Conservation (phyloP, 2,113 vertebrate genomes). For the Bolborhynchus lineola region DNA sequence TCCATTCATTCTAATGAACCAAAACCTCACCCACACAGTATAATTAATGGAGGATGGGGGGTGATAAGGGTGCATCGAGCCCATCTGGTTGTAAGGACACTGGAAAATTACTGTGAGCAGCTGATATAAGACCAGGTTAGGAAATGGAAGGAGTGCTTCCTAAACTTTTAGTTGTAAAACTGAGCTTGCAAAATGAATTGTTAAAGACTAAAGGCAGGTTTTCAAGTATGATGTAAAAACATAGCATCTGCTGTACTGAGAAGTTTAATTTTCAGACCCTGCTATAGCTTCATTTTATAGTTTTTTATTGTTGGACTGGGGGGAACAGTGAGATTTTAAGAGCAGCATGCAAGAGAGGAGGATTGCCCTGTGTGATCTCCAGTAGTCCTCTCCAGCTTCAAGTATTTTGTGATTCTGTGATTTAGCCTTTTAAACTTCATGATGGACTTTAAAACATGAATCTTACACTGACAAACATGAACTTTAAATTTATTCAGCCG, state of each 20-base stretch:
- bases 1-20: neutral
- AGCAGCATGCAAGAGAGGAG: neutral
- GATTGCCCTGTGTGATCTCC: neutral
- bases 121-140: fast-evolving
- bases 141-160: neutral
- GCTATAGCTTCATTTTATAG: neutral
- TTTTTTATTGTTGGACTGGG: neutral
- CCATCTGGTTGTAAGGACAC: neutral
- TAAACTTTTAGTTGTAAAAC: neutral
- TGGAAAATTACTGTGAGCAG: neutral
- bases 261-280: neutral
- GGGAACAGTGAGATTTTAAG: neutral
- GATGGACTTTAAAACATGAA: neutral
- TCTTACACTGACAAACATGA: neutral
- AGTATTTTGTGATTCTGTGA: neutral
- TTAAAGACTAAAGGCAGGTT: neutral
- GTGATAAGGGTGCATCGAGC: fast-evolving
- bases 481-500: neutral
- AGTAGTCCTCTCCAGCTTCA: neutral
- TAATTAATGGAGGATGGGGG: neutral
- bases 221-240: neutral
- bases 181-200: neutral
- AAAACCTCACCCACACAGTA: neutral
- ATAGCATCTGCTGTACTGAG: neutral
- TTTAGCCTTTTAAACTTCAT: neutral